phyloP scores from a whole-genome alignment of 1,140 invertebrate species.

The Conus ventricosus region DNA sequence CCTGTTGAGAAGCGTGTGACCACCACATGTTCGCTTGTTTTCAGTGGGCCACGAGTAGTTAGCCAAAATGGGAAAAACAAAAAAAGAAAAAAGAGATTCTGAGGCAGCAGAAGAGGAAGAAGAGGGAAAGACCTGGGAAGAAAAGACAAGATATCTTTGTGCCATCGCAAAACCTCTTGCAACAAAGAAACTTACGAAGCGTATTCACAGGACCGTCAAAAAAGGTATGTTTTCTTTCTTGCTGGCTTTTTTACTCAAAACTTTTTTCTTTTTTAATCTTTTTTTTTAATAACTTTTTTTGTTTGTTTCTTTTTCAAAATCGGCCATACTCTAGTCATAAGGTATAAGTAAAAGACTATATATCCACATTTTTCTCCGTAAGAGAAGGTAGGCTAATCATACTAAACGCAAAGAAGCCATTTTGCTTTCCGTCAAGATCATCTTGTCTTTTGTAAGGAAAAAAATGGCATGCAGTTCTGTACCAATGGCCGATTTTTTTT shows the following conservation, averaged over 20 bases:
- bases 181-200: constrained; percentile 92
- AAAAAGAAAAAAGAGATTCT: constrained; percentile 66
- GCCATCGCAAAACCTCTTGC: constrained; percentile 93
- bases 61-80: constrained; percentile 60
- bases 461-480: too few relatives aligned
- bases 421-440: too few relatives aligned
- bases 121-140: constrained; percentile 63
- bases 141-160: constrained; percentile 79
- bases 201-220: constrained; percentile 93
- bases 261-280: not conserved
- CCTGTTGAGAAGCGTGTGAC: not conserved
- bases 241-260: not conserved
- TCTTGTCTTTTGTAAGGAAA: too few relatives aligned
- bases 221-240: constrained; percentile 80
- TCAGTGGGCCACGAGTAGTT: not conserved
- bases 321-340: too few relatives aligned
- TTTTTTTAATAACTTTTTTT: not conserved
- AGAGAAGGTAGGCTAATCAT: too few relatives aligned
- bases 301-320: not conserved
- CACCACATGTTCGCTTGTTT: not conserved
- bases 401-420: too few relatives aligned
- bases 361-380: too few relatives aligned
- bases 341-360: too few relatives aligned
- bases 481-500: too few relatives aligned
- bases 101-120: constrained; percentile 54